Conservation (phyloP, 2,888 invertebrate genomes). For the Ormyrus labotus region DNA sequence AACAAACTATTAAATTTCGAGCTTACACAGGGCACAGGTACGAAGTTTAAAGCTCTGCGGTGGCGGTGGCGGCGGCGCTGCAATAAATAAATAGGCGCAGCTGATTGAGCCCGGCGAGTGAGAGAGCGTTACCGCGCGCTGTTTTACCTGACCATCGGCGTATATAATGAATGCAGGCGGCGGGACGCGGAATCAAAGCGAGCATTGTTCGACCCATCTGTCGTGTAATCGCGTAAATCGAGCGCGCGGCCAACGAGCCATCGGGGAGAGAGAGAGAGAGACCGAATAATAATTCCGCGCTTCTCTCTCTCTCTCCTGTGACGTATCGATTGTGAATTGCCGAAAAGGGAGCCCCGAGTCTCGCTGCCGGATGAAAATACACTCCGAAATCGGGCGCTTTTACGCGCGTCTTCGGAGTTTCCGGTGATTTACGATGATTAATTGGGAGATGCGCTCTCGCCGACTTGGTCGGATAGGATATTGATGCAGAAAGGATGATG, state of each 20-base stretch:
- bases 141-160: neutral
- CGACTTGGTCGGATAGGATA: too few species aligned
- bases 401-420: too few species aligned
- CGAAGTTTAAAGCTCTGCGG: neutral
- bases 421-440: too few species aligned
- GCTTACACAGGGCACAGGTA: neutral
- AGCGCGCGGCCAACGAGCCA: conserved; percentile 10
- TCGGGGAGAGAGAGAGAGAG: conserved; percentile 1
- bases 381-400: too few species aligned
- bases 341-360: neutral
- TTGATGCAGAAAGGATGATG: too few species aligned
- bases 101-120: neutral
- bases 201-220: conserved; percentile 48
- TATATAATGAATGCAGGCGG: conserved; percentile 15
- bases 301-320: too few species aligned
- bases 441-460: too few species aligned
- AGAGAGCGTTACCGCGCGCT: neutral
- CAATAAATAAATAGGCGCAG: conserved; percentile 2
- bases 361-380: too few species aligned
- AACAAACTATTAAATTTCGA: neutral
- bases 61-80: too few species aligned
- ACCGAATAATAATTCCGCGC: conserved; percentile 16
- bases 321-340: too few species aligned
- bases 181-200: neutral
- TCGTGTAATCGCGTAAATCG: conserved; percentile 46